A percentile compares a stretch with the other conserved stretches of the same genome.
Conservation (phyloP, 2,797 vertebrate genomes). For the Enteromius treurensis region DNA sequence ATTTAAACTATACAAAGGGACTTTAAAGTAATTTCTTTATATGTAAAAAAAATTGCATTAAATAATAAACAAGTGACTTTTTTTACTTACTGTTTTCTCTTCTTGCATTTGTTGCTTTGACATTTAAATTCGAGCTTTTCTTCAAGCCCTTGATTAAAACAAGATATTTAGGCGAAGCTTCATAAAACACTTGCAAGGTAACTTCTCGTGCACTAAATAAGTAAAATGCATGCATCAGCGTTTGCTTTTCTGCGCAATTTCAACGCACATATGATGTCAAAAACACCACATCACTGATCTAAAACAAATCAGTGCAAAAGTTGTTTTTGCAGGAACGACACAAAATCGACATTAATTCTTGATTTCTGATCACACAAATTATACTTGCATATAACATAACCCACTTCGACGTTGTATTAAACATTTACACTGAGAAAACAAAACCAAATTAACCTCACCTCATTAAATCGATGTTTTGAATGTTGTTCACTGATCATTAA, state of each 20-base stretch:
- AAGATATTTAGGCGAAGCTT: neutral
- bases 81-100: constrained; percentile 5
- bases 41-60: neutral
- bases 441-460: neutral
- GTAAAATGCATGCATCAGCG: neutral
- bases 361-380: neutral
- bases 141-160: neutral
- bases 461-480: too few species aligned
- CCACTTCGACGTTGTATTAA: neutral
- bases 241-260: constrained; percentile 28
- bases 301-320: neutral
- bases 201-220: neutral
- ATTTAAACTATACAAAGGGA: neutral
- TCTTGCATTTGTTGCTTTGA: neutral
- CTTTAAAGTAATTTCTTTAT: neutral
- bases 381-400: neutral
- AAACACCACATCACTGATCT: neutral
- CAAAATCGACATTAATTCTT: neutral
- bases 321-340: neutral
- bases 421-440: neutral
- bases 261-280: constrained; percentile 30
- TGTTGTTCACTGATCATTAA: neutral
- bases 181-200: neutral
- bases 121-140: neutral
- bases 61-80: neutral